Conservation (phyloP, 2,888 invertebrate species). For the Pyrochroa serraticornis region DNA sequence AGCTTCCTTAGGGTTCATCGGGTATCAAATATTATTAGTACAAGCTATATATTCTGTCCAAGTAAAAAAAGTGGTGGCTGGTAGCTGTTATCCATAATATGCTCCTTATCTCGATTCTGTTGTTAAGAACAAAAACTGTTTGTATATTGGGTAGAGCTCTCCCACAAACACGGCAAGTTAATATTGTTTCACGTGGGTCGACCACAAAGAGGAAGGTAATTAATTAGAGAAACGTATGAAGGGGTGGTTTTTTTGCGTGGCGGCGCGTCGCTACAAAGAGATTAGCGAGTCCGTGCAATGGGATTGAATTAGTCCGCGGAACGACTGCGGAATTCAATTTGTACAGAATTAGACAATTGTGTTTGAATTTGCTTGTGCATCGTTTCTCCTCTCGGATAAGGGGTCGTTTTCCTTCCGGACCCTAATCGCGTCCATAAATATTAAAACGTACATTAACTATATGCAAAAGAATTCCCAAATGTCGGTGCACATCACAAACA, state of each 20-base stretch:
- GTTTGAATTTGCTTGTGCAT: slow-evolving; percentile 43
- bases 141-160: neutral
- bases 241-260: slow-evolving; percentile 37
- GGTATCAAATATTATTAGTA: too few species aligned
- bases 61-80: too few species aligned
- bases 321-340: slow-evolving; percentile 46
- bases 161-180: slow-evolving; percentile 6
- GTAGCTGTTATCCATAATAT: too few species aligned
- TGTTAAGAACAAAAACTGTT: neutral
- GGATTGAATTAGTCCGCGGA: slow-evolving; percentile 44
- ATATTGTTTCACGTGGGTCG: slow-evolving; percentile 10
- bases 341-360: slow-evolving; percentile 49
- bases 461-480: slow-evolving; percentile 36
- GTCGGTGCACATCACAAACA: slow-evolving; percentile 35
- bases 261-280: slow-evolving; percentile 40
- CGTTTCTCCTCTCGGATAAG: slow-evolving; percentile 9
- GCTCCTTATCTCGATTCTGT: neutral
- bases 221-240: slow-evolving; percentile 38
- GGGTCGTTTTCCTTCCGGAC: slow-evolving; percentile 5
- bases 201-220: slow-evolving; percentile 32
- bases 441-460: slow-evolving; percentile 38
- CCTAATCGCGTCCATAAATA: slow-evolving; percentile 26
- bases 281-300: slow-evolving; percentile 45
- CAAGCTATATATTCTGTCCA: too few species aligned
- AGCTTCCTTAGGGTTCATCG: too few species aligned